Conservation (phyloP, 2,113 vertebrate species). For the Lanius collurio region DNA sequence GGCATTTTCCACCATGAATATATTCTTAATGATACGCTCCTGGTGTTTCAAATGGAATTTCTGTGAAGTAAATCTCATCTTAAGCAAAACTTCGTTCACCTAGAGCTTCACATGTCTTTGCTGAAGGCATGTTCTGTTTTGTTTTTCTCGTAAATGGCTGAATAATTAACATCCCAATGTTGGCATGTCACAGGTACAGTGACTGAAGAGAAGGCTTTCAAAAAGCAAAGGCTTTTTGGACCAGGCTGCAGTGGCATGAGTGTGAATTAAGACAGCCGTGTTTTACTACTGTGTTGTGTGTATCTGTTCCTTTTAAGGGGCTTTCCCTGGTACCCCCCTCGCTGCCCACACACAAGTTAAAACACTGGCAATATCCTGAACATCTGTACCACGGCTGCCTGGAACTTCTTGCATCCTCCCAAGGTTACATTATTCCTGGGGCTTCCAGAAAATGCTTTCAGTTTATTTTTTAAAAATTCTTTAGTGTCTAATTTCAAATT, state of each 20-base stretch:
- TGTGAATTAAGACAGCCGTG: neutral
- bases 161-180: neutral
- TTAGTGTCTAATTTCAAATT: neutral
- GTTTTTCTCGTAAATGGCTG: neutral
- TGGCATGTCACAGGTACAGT: neutral
- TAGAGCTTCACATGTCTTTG: neutral
- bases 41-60: neutral
- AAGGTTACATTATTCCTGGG: neutral
- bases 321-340: neutral
- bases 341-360: neutral
- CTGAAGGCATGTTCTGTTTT: neutral
- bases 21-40: neutral
- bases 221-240: neutral
- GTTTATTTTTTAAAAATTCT: neutral
- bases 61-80: neutral
- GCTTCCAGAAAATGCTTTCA: neutral
- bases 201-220: neutral
- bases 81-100: neutral
- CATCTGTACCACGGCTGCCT: neutral
- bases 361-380: neutral
- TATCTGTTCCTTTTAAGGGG: neutral
- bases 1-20: neutral
- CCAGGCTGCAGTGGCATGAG: neutral
- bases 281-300: neutral
- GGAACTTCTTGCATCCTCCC: neutral